phyloP scores from a whole-genome alignment of 2,797 vertebrate species.

The Nyctalus aviator region DNA sequence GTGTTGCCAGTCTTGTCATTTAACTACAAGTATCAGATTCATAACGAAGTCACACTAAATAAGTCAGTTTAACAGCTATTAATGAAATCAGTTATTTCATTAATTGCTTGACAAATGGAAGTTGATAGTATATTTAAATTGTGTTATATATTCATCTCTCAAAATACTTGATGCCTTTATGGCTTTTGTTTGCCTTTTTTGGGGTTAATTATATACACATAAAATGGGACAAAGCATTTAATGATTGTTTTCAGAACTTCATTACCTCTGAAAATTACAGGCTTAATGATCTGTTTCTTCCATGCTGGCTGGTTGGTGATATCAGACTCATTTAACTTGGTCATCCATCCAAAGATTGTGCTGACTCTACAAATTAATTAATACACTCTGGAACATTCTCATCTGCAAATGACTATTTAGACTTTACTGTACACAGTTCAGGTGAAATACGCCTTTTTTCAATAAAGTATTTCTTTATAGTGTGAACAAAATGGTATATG shows the following conservation, averaged over 20 bases:
- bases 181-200: background rate
- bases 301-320: background rate
- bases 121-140: background rate
- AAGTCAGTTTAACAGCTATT: background rate
- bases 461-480: background rate
- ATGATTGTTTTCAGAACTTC: constrained; percentile 62
- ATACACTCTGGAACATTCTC: background rate
- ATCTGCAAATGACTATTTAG: background rate
- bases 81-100: background rate
- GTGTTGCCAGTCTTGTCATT: background rate
- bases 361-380: constrained; percentile 58
- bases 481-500: background rate
- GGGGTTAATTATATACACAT: background rate
- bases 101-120: background rate
- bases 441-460: background rate
- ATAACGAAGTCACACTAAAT: background rate
- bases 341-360: constrained; percentile 21
- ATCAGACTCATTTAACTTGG: constrained; percentile 58
- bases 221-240: background rate
- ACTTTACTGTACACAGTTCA: background rate
- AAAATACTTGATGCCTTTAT: constrained; percentile 13
- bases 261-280: constrained; percentile 61
- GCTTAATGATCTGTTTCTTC: constrained; percentile 59
- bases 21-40: background rate
- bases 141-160: background rate